Base-by-base conservation (phyloP, 2,888 invertebrate genomes). In the Trissoscelio sp. region DNA sequence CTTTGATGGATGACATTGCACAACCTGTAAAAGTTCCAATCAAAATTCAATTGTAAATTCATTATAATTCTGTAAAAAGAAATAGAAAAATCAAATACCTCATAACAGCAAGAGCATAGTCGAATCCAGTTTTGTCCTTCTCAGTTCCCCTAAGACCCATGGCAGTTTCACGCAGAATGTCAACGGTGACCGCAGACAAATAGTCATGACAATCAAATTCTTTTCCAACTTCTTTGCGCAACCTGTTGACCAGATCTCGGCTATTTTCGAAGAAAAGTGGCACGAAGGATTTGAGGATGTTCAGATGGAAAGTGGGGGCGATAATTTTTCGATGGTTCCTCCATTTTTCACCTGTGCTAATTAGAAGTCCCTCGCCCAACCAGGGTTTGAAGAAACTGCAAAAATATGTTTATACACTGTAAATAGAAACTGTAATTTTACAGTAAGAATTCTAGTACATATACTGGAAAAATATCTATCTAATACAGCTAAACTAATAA, bases 101-200 rank as follows among this genome's bases (percentile, higher is more conserved):
- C 96, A 96, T 96, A 3, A 97, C 96, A 81, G 96, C 96, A 94
- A 96, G 94, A 0, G 96, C 96, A 86, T 96, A 97, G 91, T 96
- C 96, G 87, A 94, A 95, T 39, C 96, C 96, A 82, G 96, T 96
- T 88, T 94, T 94, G 84, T 95, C 95, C 91, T 96, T 96, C 0
- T 96, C 96, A 83, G 93, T 94, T n/a, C n/a, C n/a, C n/a, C n/a
- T n/a, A n/a, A 93, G 85, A 39, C 97, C 97, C 97, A 97, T 97
- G 0, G 96, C 97, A 37, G 97, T 97, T 93, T 97, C 96, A 83
- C 95, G 92, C 80, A 96, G 93, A 87, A 96, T 96, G 91, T 96
- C 96, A 3, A 96, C 96, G 4, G 96, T 96, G 83, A 95, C 95
- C 89, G 96, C 96, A 89, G 96, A 96, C 96, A 96, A 96, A 92